Evolutionary conservation across 1,140 invertebrate genomes (phyloP).

Genomic region (Belonocnema kinseyi): DNA sequence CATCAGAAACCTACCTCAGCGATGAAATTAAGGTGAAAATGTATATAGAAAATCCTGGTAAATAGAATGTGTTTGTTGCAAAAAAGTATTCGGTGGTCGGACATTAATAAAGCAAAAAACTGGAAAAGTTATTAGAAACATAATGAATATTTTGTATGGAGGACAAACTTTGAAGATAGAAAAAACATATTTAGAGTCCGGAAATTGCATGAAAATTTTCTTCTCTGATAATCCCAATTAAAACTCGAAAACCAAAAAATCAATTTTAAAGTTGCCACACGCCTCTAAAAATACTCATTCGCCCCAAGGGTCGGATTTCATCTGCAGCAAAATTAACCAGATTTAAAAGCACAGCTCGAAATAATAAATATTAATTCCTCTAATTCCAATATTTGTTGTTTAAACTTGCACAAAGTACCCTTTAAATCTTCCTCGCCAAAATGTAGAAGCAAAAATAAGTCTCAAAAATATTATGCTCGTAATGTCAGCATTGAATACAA

Average conservation of each 20-base stretch:
- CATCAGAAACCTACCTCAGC: too few relatives aligned
- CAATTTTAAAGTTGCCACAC: slow-evolving; percentile 19
- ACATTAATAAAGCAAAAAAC: too few relatives aligned
- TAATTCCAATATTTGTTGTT: neutral
- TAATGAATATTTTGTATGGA: too few relatives aligned
- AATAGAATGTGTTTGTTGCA: too few relatives aligned
- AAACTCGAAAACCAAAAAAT: slow-evolving; percentile 24
- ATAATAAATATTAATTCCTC: slow-evolving; percentile 8
- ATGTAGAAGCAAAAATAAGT: neutral
- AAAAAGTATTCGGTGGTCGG: too few relatives aligned
- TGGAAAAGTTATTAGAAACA: too few relatives aligned
- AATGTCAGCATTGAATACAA: neutral
- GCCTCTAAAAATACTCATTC: slow-evolving; percentile 19
- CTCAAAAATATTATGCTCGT: neutral
- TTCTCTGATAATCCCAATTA: neutral
- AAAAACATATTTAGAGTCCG: neutral
- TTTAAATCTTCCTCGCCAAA: neutral
- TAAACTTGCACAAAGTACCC: neutral
- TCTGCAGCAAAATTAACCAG: slow-evolving; percentile 13
- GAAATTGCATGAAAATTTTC: neutral
- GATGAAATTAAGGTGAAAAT: too few relatives aligned
- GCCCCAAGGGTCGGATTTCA: slow-evolving; percentile 27
- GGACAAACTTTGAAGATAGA: too few relatives aligned
- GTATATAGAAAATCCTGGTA: too few relatives aligned
- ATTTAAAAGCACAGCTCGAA: slow-evolving; percentile 4